Evolutionary conservation across 1,140 invertebrate genomes (phyloP).

Genomic region (Zaprionus inermis): DNA sequence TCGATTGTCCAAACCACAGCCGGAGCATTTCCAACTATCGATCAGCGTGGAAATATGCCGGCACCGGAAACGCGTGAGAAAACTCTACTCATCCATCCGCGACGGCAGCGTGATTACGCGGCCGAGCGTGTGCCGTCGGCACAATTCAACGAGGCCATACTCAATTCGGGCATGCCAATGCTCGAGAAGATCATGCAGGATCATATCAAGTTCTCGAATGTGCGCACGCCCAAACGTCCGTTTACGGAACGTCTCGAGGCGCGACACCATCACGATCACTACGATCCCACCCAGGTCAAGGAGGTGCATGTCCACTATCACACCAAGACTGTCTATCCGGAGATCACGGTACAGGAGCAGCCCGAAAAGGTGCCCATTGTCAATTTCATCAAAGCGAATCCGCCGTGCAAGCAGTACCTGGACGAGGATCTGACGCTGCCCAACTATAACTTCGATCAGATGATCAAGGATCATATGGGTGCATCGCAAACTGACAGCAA

Average conservation of each 20-base stretch:
- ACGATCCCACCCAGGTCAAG: slow-evolving; percentile 72
- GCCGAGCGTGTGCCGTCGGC: slow-evolving; percentile 61
- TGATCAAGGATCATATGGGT: slow-evolving; percentile 62
- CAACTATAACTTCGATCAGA: slow-evolving; percentile 53
- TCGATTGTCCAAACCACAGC: background rate
- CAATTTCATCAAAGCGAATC: slow-evolving; percentile 64
- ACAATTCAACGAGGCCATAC: slow-evolving; percentile 59
- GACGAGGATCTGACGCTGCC: slow-evolving; percentile 64
- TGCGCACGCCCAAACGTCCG: slow-evolving; percentile 48
- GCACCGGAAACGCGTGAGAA: slow-evolving; percentile 67
- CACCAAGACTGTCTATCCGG: slow-evolving; percentile 60
- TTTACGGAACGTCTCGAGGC: slow-evolving; percentile 67
- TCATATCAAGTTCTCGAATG: slow-evolving; percentile 57
- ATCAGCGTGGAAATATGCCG: slow-evolving; percentile 72
- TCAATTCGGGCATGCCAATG: slow-evolving; percentile 47
- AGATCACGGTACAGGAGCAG: slow-evolving; percentile 50
- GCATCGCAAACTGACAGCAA: slow-evolving; percentile 50
- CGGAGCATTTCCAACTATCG: background rate
- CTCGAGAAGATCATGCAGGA: slow-evolving; percentile 62
- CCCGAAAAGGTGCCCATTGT: slow-evolving; percentile 31
- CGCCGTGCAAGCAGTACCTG: slow-evolving; percentile 61
- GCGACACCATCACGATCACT: slow-evolving; percentile 80
- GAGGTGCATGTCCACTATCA: slow-evolving; percentile 75
- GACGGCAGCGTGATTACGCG: slow-evolving; percentile 57
- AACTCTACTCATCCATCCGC: slow-evolving; percentile 66